A percentile compares a stretch with the other conserved stretches of the same genome.
Evolutionary conservation across 1,140 invertebrate genomes (phyloP).

Genomic region (Lasioglossum baleicum): DNA sequence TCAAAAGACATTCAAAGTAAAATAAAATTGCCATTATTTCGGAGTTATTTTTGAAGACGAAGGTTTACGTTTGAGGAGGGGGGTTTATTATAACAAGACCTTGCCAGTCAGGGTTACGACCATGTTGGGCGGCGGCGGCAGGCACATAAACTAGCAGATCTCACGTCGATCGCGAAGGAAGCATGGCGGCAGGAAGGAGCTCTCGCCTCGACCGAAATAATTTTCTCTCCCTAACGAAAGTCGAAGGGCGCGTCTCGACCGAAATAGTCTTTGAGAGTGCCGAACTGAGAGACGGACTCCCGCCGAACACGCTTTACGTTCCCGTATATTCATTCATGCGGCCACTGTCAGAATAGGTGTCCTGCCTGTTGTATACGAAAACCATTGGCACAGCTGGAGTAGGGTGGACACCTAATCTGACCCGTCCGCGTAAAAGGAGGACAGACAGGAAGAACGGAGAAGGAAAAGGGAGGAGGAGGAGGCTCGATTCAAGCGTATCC

Average conservation of each 20-base stretch:
- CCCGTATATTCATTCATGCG: slow-evolving; percentile 50
- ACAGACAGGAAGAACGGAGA: slow-evolving; percentile 41
- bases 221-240: slow-evolving; percentile 61
- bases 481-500: slow-evolving; percentile 34
- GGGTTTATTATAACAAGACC: no score
- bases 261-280: slow-evolving; percentile 58
- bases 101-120: no score
- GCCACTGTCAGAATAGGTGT: no score
- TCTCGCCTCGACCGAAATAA: slow-evolving; percentile 58
- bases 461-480: not conserved
- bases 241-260: slow-evolving; percentile 57
- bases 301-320: slow-evolving; percentile 42
- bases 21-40: no score
- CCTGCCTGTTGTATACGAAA: no score
- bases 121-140: no score
- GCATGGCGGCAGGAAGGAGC: slow-evolving; percentile 31
- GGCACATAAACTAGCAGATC: no score
- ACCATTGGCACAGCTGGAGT: no score
- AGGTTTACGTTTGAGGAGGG: no score
- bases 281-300: not conserved
- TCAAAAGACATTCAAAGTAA: no score
- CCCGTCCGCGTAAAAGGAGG: slow-evolving; percentile 7
- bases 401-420: no score
- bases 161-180: not conserved
- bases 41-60: no score